Evolutionary conservation across 2,113 vertebrate species (phyloP), one percentile per base, ranked within the genome.

Genomic region (Hippoglossus stenolepis): DNA sequence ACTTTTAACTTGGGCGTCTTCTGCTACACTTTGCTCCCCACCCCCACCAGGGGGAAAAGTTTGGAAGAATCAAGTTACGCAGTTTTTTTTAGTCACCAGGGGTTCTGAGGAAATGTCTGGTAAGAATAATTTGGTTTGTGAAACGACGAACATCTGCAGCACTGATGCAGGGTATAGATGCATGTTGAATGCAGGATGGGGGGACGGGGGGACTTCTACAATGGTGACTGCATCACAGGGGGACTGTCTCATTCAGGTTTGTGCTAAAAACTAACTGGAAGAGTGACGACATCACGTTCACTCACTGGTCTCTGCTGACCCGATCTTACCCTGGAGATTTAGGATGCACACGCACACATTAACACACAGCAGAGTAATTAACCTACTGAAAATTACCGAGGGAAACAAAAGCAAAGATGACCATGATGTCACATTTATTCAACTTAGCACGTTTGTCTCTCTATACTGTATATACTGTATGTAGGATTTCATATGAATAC

Each of bases 381-480:
- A 87, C 88, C 88, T 86, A 92, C 78, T 70, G 82, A 91, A 80
- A 89, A 86, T 85, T 78, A 92, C 84, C 70, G 67, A 89, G 85
- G 70, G 70, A 88, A 90, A 86, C 83, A 73, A 74, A 91, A 93
- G 90, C 88, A 85, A 87, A 86, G 75, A 93, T 87, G 92, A 91
- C 86, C 62, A 47, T 69, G 51, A 86, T 87, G 90, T 90, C 87
- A 93, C 90, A 90, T 93, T 91, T 86, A 89, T 91, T 91, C 80
- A 90, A 85, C 71, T 81, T 63, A 83, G 82, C 87, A 89, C 73
- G 53, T 82, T 77, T 85, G 75, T 84, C 83, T 88, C 84, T 86
- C 91, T 94, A 94, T 86, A 75, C 86, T 92, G 87, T 91, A 85
- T 92, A 93, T 87, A 85, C 82, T 80, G n/a, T 73, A 82, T 88